Base-by-base conservation (phyloP, 2,888 invertebrate species). In the Amiota minor region DNA sequence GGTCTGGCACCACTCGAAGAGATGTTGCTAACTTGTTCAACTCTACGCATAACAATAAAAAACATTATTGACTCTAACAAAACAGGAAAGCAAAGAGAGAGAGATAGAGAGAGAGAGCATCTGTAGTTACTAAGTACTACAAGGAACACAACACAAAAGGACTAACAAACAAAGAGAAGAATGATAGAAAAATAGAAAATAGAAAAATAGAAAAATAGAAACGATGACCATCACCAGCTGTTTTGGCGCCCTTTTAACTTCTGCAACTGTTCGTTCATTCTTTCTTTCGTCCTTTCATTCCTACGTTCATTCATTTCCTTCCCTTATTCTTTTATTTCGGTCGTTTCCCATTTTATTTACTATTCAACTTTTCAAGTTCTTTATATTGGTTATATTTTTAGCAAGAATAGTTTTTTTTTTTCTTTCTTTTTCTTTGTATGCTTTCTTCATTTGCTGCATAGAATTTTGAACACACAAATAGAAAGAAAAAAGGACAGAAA, bases 181-280 rank as follows among this genome's bases (percentile, higher is more conserved):
- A 35, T 6, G 35, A 35, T 35, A 35, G 35, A 35, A 6, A 35
- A 35, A 35, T 35, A 35, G 35, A 35, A 35, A 35, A 35, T 3
- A 35, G 35, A 35, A 35, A 35, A n/a, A n/a, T n/a, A n/a, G n/a
- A n/a, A 35, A 35, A 35, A 35, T 3, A 35, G 35, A 35, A 35
- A 35, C 6, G 62, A 62, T 9, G 20, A 65, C 47, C 49, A 47
- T 20, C 47, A 12, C 46, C 67, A 68, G 50, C 67, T 67, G 67
- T 23, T 50, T 67, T 67, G 23, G 50, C 67, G 67, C 67, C 50
- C 67, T 67, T 68, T 68, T 53, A 68, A 68, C 67, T 68, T 68
- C 67, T 14, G 49, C 67, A 68, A 68, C 50, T 50, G 67, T 67
- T 49, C 67, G 67, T 49, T 14, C 18, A 9, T 50, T 16, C 9